Percentiles rank a stretch among this genome's conserved stretches.
Evolutionary conservation across 35 echinoderm and acorn worm species (phyloP).

Genomic region (Amphiura filiformis): DNA sequence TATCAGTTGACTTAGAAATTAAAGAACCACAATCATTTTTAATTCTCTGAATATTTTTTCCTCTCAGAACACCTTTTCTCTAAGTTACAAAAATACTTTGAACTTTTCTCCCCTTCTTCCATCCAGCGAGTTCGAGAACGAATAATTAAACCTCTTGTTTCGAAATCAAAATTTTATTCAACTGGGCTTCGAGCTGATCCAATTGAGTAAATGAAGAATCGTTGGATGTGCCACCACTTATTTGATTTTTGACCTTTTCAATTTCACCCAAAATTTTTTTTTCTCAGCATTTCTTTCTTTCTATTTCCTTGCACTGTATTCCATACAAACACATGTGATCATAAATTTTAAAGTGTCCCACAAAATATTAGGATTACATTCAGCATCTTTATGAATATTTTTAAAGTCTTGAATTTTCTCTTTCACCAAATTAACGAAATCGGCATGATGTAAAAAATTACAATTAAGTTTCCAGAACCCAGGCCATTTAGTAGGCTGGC

Average conservation of each 20-base stretch:
- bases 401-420: not conserved
- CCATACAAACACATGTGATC: constrained; percentile 7
- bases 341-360: constrained; percentile 19
- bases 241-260: constrained; percentile 10
- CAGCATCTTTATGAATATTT: not conserved
- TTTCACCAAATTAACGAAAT: not conserved
- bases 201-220: constrained; percentile 1
- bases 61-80: constrained; percentile 20
- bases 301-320: not conserved
- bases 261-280: not conserved
- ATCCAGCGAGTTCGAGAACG: constrained; percentile 44
- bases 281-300: constrained; percentile 29
- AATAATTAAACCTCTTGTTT: constrained; percentile 43
- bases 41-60: constrained; percentile 29
- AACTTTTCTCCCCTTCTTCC: constrained; percentile 49
- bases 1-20: constrained; percentile 4
- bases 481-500: not conserved
- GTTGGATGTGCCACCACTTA: not conserved
- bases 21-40: not conserved
- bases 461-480: too few species aligned
- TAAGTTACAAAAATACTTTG: constrained; percentile 44
- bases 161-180: constrained; percentile 35
- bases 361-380: not conserved
- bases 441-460: not conserved
- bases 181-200: constrained; percentile 3